phyloP scores from a whole-genome alignment of 2,113 vertebrate species.

The Fregata magnificens region DNA sequence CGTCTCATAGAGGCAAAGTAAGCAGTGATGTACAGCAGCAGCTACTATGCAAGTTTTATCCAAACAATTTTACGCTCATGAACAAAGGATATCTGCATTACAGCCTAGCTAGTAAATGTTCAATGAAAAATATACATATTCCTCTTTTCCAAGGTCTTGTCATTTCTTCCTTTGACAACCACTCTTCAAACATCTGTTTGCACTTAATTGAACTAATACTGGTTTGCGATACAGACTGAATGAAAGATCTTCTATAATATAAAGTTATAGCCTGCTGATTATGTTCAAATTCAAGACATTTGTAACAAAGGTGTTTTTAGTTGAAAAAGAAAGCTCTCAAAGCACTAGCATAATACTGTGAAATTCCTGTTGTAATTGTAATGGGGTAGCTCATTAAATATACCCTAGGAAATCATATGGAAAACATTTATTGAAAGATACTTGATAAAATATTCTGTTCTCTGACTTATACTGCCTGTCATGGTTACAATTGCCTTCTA shows the following conservation, averaged over 20 bases:
- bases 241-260: not conserved
- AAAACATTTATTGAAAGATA: not conserved
- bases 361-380: not conserved
- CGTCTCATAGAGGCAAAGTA: not conserved
- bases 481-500: not conserved
- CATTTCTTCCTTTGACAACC: not conserved
- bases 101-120: not conserved
- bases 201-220: not conserved
- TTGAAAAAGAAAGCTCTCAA: not conserved
- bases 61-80: not conserved
- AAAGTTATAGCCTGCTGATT: not conserved
- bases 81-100: not conserved
- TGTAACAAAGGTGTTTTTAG: not conserved
- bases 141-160: not conserved
- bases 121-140: not conserved
- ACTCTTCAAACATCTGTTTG: not conserved
- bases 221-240: not conserved
- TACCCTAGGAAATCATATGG: not conserved
- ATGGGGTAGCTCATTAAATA: slow-evolving; percentile 3
- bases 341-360: not conserved
- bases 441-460: not conserved
- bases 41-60: not conserved
- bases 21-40: not conserved
- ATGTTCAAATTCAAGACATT: not conserved
- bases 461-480: not conserved